Percentiles rank a stretch among this genome's conserved stretches.
Conservation (phyloP, 2,113 vertebrate species). For the Sula dactylatra region DNA sequence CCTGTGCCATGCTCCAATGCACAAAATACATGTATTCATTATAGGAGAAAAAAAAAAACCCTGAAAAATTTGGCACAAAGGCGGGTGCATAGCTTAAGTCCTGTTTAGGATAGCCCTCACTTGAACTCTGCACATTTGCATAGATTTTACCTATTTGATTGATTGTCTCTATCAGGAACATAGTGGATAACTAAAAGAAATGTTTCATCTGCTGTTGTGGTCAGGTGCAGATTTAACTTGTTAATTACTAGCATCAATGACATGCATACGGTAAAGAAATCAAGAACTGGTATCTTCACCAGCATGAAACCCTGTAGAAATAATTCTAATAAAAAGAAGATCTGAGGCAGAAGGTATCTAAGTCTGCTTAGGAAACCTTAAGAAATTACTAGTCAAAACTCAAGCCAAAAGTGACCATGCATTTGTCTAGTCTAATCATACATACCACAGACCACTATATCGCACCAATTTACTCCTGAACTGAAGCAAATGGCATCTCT, state of each 20-base stretch:
- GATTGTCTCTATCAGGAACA: neutral
- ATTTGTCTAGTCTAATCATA: neutral
- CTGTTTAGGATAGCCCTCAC: conserved; percentile 30
- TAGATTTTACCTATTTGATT: conserved; percentile 41
- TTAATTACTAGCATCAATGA: neutral
- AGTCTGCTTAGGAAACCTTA: neutral
- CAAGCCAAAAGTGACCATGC: neutral
- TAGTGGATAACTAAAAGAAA: neutral
- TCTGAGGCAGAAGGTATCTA: neutral
- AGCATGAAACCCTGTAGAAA: neutral
- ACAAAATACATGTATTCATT: conserved; percentile 75
- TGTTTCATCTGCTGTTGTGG: neutral
- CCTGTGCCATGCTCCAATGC: conserved; percentile 65
- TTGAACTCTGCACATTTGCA: conserved; percentile 56
- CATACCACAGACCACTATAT: rapidly evolving
- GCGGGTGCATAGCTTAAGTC: conserved; percentile 47
- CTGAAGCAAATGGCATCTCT: neutral
- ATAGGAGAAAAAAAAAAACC: conserved; percentile 26
- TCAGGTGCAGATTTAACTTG: neutral
- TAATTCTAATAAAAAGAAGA: neutral
- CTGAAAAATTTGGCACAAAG: conserved; percentile 65
- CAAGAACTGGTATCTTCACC: neutral
- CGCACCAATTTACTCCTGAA: neutral
- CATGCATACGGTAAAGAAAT: neutral
- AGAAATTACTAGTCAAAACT: neutral